Percentiles rank a stretch among this genome's conserved stretches.
phyloP scores from a whole-genome alignment of 2,113 vertebrate genomes.

The Solea senegalensis region DNA sequence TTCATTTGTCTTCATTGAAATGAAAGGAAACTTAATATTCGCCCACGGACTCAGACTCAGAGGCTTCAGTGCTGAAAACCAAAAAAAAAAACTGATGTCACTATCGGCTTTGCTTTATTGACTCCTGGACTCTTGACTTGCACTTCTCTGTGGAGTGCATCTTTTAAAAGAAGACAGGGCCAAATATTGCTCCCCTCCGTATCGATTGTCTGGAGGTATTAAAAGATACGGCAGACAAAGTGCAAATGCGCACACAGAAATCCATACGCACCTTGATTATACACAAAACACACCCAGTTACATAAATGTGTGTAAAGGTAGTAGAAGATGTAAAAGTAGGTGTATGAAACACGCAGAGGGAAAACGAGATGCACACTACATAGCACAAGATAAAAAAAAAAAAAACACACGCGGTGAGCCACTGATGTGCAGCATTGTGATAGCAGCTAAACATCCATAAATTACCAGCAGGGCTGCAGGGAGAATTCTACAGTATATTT shows the following conservation, averaged over 20 bases:
- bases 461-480: constrained; percentile 56
- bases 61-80: constrained; percentile 25
- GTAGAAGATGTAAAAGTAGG: constrained; percentile 9
- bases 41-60: constrained; percentile 35
- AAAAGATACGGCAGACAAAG: constrained; percentile 63
- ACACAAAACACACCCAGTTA: constrained; percentile 10
- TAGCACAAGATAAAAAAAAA: not conserved
- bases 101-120: constrained; percentile 66
- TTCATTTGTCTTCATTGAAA: constrained; percentile 42
- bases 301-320: not conserved
- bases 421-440: constrained; percentile 32
- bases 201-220: constrained; percentile 67
- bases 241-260: constrained; percentile 27
- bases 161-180: constrained; percentile 67
- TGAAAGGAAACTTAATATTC: constrained; percentile 48
- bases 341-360: not conserved
- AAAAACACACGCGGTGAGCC: constrained; percentile 14
- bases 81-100: constrained; percentile 52
- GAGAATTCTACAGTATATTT: constrained; percentile 69
- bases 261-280: constrained; percentile 25
- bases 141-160: constrained; percentile 56
- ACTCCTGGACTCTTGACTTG: constrained; percentile 58
- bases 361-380: constrained; percentile 1
- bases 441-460: constrained; percentile 66
- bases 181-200: constrained; percentile 53